Conservation (phyloP, 2,113 vertebrate species). For the Pelecanus crispus region DNA sequence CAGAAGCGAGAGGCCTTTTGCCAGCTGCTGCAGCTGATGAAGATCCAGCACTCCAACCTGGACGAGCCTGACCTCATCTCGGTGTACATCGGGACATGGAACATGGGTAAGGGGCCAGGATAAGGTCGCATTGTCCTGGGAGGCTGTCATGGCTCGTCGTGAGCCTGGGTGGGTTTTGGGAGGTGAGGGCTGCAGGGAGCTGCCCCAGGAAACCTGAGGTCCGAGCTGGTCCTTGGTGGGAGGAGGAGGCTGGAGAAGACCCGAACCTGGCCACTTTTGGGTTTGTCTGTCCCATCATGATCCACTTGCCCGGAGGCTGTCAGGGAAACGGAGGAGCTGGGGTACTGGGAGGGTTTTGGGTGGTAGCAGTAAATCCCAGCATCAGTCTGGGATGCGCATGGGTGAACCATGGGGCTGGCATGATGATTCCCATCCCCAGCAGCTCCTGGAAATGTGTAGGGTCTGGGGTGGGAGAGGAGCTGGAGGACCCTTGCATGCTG, state of each 20-base stretch:
- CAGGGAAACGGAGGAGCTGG: not conserved
- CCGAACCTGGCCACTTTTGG: rapidly evolving
- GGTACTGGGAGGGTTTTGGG: rapidly evolving
- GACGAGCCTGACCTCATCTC: slow-evolving; percentile 82
- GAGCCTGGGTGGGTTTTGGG: not conserved
- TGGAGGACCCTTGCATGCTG: rapidly evolving
- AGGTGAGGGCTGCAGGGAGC: not conserved
- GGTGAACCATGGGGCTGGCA: not conserved
- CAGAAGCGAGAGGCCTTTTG: slow-evolving; percentile 87
- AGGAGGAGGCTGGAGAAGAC: not conserved
- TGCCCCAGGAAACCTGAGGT: not conserved
- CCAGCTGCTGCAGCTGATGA: slow-evolving; percentile 85
- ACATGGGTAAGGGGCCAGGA: slow-evolving; percentile 79
- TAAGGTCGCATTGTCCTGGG: not conserved
- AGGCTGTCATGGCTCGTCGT: rapidly evolving
- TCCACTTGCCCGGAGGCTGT: not conserved
- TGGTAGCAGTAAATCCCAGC: not conserved
- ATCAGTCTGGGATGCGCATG: rapidly evolving
- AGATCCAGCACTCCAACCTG: slow-evolving; percentile 72
- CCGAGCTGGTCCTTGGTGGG: not conserved
- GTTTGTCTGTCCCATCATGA: rapidly evolving
- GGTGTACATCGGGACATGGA: slow-evolving; percentile 85
- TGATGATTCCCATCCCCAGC: rapidly evolving
- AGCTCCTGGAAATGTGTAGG: rapidly evolving
- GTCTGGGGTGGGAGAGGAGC: not conserved